Evolutionary conservation across 2,888 invertebrate species (phyloP).

Genomic region (Drosophila eohydei): DNA sequence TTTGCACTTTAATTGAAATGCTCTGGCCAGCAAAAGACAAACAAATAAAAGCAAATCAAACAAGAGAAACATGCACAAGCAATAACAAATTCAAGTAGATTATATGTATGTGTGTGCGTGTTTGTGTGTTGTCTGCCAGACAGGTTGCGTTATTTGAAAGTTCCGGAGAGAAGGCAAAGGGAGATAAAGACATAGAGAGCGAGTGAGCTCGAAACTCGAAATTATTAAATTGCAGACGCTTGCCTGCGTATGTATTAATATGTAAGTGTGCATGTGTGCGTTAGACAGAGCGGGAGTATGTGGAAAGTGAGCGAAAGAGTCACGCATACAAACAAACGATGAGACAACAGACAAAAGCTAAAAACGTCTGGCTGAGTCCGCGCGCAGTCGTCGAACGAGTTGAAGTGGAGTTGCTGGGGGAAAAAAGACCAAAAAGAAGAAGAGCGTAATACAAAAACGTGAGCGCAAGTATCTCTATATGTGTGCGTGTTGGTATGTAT

Average conservation of each 20-base stretch:
- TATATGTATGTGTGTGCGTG: conserved; percentile 24
- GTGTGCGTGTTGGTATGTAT: conserved; percentile 6
- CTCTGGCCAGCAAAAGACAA: conserved; percentile 41
- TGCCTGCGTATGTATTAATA: conserved; percentile 18
- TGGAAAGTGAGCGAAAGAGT: conserved; percentile 44
- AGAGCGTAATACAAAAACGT: conserved; percentile 57
- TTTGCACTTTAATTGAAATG: conserved; percentile 71
- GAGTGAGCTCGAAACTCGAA: conserved; percentile 48
- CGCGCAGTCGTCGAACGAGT: conserved; percentile 58
- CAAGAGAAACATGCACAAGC: conserved; percentile 54
- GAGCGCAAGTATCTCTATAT: conserved; percentile 34
- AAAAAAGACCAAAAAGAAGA: conserved; percentile 54
- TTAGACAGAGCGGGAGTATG: conserved; percentile 42
- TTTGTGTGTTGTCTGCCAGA: conserved; percentile 41
- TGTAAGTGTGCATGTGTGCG: conserved; percentile 25
- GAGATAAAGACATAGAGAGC: conserved; percentile 6
- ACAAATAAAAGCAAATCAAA: conserved; percentile 41
- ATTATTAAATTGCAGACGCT: conserved; percentile 77
- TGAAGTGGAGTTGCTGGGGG: conserved; percentile 46
- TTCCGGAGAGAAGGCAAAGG: conserved; percentile 23
- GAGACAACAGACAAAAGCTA: conserved; percentile 66
- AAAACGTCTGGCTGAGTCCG: conserved; percentile 68
- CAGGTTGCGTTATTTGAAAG: conserved; percentile 69
- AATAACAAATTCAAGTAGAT: conserved; percentile 48
- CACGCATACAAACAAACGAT: conserved; percentile 53